Base-by-base conservation (phyloP, 2,888 invertebrate genomes). In the Ophraella communa region DNA sequence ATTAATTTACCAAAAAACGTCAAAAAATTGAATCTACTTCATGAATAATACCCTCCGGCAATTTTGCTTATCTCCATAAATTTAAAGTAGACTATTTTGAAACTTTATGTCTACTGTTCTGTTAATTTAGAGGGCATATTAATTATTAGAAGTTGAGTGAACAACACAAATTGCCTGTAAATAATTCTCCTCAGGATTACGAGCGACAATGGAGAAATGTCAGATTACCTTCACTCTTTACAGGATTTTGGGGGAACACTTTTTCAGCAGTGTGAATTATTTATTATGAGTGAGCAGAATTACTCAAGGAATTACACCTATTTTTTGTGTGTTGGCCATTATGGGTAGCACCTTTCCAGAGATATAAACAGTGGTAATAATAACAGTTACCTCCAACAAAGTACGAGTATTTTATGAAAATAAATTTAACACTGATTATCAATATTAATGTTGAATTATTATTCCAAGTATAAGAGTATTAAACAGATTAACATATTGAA, bases 111-210 rank as follows among this genome's bases (percentile, higher is more conserved):
- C 14, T 14, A 39, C 39, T 14, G 7, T 39, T 39, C 14, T 39
- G 39, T 39, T 39, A 39, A 39, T 39, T 39, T 39, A 39, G 47
- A 21, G 23, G 23, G 47, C 23, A 4, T 23, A 21, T 47, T 47
- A 47, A 47, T 21, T 47, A 51, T 51, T 51, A 24, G 49, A 10
- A 51, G 10, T 51, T 14, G 23, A 51, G 17, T 51, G 49, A 24
- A 51, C 27, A 7, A 27, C 17, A 27, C 27, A 24, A 51, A 51
- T 51, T 51, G 49, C 23, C 24, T 49, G 49, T 49, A 49, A 24
- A 49, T 49, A 49, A 49, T 49, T 49, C 24, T 49, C 21, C 49
- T 27, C 23, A 24, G 49, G 14, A 51, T 51, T 24, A 17, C 49
- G 49, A 49, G 44, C 44, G 2, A 20, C 18, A 44, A 44, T 44